Evolutionary conservation across 2,113 vertebrate species (phyloP).

Genomic region (Spermophilus dauricus): DNA sequence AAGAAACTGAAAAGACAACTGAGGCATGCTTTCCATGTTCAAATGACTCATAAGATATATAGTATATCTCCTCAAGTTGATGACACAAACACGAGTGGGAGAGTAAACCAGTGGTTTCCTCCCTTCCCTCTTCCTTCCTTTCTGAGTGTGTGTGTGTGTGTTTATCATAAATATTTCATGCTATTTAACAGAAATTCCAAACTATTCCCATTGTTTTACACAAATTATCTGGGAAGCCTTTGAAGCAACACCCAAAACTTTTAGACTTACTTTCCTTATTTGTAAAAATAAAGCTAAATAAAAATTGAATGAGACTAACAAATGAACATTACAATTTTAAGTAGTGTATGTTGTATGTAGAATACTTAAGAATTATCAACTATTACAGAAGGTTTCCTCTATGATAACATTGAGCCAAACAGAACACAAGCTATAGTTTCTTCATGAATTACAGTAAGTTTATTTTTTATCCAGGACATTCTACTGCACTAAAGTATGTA

Average conservation of each 20-base stretch:
- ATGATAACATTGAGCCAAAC: not conserved
- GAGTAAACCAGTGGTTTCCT: not conserved
- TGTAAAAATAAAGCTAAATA: slow-evolving; percentile 17
- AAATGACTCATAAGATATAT: not conserved
- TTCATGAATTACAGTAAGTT: not conserved
- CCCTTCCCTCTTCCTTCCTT: not conserved
- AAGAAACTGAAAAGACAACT: not conserved
- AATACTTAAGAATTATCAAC: slow-evolving; percentile 3
- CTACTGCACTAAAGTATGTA: not conserved
- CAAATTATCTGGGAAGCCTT: not conserved
- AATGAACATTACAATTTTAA: not conserved
- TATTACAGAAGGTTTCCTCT: not conserved
- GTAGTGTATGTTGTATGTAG: not conserved
- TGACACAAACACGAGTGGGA: not conserved
- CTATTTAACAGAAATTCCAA: not conserved
- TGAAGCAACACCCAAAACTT: not conserved
- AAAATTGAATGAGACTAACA: not conserved
- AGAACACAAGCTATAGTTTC: not conserved
- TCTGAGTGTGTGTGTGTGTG: not conserved
- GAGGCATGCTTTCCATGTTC: not conserved
- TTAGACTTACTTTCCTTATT: not conserved
- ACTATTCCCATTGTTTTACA: not conserved
- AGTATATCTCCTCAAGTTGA: not conserved
- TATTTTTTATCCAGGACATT: not conserved
- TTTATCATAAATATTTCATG: not conserved